Conservation (phyloP, 1,140 invertebrate species). For the silkworm (Bombyx mori) region ASM3026992v2 NC_085107.1:8342001-8342500, state of each 20-base stretch:
- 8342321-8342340: constrained; percentile 10
- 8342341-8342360: constrained; percentile 16
- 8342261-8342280: background rate
- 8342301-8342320: constrained; percentile 40
- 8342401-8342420: constrained; percentile 33
- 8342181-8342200: constrained; percentile 37
- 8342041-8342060: constrained; percentile 43
- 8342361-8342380: constrained; percentile 14
- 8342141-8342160: constrained; percentile 48
- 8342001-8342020: constrained; percentile 30
- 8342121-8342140: constrained; percentile 33
- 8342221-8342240: background rate
- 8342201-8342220: constrained; percentile 20
- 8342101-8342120: constrained; percentile 47
- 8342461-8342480: constrained; percentile 35
- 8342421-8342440: constrained; percentile 36
- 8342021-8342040: constrained; percentile 27
- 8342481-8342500: constrained; percentile 32
- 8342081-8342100: constrained; percentile 47
- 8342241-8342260: constrained; percentile 2
- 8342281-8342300: constrained; percentile 19
- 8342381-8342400: constrained; percentile 20
- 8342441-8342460: constrained; percentile 58
- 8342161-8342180: constrained; percentile 15
- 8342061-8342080: constrained; percentile 60